A percentile compares a stretch with the other conserved stretches of the same genome.
Evolutionary conservation across 1,140 invertebrate genomes (phyloP).

Genomic region (Heliconius eleuchia): DNA sequence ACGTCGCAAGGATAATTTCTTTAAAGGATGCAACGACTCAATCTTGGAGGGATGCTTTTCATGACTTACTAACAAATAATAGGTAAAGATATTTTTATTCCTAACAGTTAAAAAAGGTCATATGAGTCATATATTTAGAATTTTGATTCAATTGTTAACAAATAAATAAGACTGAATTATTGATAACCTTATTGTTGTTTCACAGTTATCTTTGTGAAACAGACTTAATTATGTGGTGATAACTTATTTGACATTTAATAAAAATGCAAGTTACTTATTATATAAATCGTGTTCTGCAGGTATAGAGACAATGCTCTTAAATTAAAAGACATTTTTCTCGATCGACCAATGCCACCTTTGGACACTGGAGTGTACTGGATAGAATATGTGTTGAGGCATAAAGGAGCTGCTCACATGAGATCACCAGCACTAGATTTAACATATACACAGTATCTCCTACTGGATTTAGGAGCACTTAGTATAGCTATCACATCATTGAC

Average conservation of each 20-base stretch:
- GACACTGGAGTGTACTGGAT: constrained; percentile 85
- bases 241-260: constrained; percentile 31
- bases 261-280: constrained; percentile 20
- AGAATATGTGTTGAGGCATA: constrained; percentile 85
- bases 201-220: neutral
- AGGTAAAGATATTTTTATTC: constrained; percentile 45
- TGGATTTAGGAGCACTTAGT: constrained; percentile 82
- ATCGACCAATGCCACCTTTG: constrained; percentile 80
- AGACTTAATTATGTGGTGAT: constrained; percentile 30
- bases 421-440: constrained; percentile 83
- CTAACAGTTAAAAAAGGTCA: neutral
- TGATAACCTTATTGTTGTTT: constrained; percentile 22
- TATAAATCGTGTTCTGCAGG: constrained; percentile 42
- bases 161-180: constrained; percentile 8
- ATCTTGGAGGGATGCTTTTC: constrained; percentile 59
- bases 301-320: constrained; percentile 72
- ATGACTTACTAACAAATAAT: constrained; percentile 69
- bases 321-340: constrained; percentile 79
- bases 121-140: neutral
- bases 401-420: constrained; percentile 83
- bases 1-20: constrained; percentile 62
- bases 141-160: neutral
- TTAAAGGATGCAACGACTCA: constrained; percentile 61
- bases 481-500: constrained; percentile 53
- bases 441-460: constrained; percentile 83